phyloP scores from a whole-genome alignment of 1,140 invertebrate genomes.

The Hormaphis cornu region DNA sequence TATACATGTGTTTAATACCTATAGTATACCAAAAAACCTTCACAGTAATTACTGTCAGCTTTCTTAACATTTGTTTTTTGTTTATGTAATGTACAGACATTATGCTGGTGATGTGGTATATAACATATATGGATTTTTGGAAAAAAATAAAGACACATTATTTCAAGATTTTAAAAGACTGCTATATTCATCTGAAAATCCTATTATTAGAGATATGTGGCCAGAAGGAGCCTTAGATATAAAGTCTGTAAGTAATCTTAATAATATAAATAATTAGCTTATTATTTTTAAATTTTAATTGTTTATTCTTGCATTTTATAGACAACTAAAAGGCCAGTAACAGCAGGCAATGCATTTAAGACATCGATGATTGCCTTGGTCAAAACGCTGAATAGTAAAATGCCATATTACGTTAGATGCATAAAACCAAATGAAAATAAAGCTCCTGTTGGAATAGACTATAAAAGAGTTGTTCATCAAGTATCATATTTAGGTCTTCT shows the following conservation, averaged over 20 bases:
- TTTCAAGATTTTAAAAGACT: slow-evolving; percentile 93
- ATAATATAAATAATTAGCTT: no score
- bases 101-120: slow-evolving; percentile 96
- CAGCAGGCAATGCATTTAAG: slow-evolving; percentile 87
- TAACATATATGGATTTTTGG: slow-evolving; percentile 78
- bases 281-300: no score
- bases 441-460: slow-evolving; percentile 68
- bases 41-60: no score
- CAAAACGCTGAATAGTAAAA: slow-evolving; percentile 77
- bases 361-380: slow-evolving; percentile 87
- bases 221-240: slow-evolving; percentile 87
- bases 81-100: slow-evolving; percentile 50
- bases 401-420: slow-evolving; percentile 93
- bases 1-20: slow-evolving; percentile 35
- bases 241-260: slow-evolving; percentile 55
- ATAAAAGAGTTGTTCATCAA: slow-evolving; percentile 76
- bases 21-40: neutral
- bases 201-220: slow-evolving; percentile 78
- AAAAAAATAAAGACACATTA: slow-evolving; percentile 91
- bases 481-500: slow-evolving; percentile 80
- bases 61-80: neutral
- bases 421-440: slow-evolving; percentile 93
- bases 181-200: slow-evolving; percentile 69
- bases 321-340: slow-evolving; percentile 87
- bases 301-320: no score